Base-by-base conservation (phyloP, 2,888 invertebrate genomes). In the Drosophila borborema region DNA sequence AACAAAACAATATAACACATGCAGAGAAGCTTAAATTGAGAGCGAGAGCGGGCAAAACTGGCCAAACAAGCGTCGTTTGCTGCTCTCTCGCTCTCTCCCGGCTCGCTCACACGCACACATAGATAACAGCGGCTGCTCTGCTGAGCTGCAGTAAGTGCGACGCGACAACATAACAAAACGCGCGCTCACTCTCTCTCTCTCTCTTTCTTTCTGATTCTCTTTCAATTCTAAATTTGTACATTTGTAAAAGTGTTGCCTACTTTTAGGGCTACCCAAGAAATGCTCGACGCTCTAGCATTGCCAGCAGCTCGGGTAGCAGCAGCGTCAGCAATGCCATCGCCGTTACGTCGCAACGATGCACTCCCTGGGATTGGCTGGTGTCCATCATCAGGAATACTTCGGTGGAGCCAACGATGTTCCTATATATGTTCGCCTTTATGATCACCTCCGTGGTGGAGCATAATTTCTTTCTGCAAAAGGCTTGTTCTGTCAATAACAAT, bases 401-500 rank as follows among this genome's bases (percentile, higher is more conserved):
- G 0, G 97, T 98, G 28, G 98, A 98, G 90, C 98, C 98, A 0
- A 95, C 97, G 0, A 95, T 98, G 95, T 96, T 97, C 91, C 93
- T 98, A 2, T 98, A 97, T 91, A 97, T 98, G 97, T 95, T 97
- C 94, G 97, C 97, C 1, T 96, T 95, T 86, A 97, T 97, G 96
- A 94, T 95, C 59, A 97, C 97, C 4, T 95, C 95, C 68, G 97
- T 97, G 0, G 94, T 96, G 40, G 97, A 97, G 87, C 96, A 97
- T 91, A 95, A 96, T 36, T 96, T 97, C 87, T 97, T 96, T 89
- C 94, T 97, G 2, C 94, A 96, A 88, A 96, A 96, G 93, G 95
- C 97, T 0, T 97, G 97, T 81, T 94, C 94, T 0, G 96, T 96
- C 0, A 96, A 97, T 91, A 96, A 96, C 71, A 95, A 95, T 1